Percentiles rank a stretch among this genome's conserved stretches.
These are phyloP conservation scores for Spodoptera exigua DNA, from an alignment of 2,888 invertebrate genomes.

Conservation along the genomic window DNA sequence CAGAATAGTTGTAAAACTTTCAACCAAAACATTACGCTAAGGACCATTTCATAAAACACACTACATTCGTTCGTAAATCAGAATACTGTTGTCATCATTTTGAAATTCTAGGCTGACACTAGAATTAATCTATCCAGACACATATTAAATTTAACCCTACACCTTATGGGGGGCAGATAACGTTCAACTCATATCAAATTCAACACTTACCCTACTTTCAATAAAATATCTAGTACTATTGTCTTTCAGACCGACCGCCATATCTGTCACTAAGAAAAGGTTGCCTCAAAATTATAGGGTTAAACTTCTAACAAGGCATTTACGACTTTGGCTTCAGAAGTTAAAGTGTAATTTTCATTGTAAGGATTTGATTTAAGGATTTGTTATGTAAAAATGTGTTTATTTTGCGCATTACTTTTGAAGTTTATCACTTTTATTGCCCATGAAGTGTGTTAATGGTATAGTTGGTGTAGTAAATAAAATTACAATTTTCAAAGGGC, in stretches of 20 bases:
- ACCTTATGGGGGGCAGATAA: constrained; percentile 21
- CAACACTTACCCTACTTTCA: constrained; percentile 34
- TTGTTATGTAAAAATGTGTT: constrained; percentile 44
- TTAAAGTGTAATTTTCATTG: constrained; percentile 8
- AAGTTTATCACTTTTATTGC: constrained; percentile 62
- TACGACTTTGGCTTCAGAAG: fast-evolving
- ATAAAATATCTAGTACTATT: constrained; percentile 47
- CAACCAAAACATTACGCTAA: not conserved
- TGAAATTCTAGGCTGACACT: constrained; percentile 12
- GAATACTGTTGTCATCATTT: constrained; percentile 17
- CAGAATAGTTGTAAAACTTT: not conserved
- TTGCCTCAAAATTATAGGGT: constrained; percentile 34
- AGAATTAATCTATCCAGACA: constrained; percentile 16
- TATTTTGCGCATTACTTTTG: constrained; percentile 56
- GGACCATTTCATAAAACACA: constrained; percentile 24
- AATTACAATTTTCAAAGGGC: constrained; percentile 39
- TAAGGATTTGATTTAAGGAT: not conserved
- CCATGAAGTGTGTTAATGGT: constrained; percentile 59
- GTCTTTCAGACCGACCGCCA: constrained; percentile 48
- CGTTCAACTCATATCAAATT: constrained; percentile 35
- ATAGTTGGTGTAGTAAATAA: constrained; percentile 46
- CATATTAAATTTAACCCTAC: constrained; percentile 5
- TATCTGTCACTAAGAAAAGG: constrained; percentile 42
- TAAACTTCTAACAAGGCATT: not conserved
- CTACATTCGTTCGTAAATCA: constrained; percentile 26